Conservation (phyloP, 35 echinoderm and acorn worm species). For the Patiria miniata region DNA sequence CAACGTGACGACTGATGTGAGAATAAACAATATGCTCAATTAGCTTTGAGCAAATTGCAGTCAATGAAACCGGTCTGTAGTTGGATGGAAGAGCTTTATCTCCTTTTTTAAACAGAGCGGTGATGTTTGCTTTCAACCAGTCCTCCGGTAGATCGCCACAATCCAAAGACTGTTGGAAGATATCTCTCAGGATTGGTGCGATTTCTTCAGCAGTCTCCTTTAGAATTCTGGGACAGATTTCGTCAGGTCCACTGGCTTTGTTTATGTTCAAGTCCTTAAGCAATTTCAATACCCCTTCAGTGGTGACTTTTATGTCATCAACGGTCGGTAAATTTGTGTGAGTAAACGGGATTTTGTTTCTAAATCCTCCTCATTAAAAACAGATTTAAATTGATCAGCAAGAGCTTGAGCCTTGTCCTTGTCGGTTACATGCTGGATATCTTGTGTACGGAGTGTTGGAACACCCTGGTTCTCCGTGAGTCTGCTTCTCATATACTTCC, state of each 20-base stretch:
- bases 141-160: conserved; percentile 14
- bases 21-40: conserved; percentile 37
- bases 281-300: background rate
- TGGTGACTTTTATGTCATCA: background rate
- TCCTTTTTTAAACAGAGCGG: conserved; percentile 22
- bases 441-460: background rate
- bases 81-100: conserved; percentile 5
- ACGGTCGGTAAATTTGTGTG: background rate
- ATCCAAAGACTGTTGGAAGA: conserved; percentile 32
- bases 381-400: background rate
- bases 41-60: background rate
- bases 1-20: conserved; percentile 27
- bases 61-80: conserved; percentile 34
- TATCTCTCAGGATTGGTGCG: background rate
- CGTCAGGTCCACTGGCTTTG: conserved; percentile 46
- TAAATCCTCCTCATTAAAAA: conserved; percentile 32
- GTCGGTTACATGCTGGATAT: background rate
- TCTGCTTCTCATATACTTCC: conserved; percentile 34
- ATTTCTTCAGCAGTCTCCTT: conserved; percentile 32
- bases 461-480: conserved; percentile 21
- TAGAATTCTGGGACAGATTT: conserved; percentile 24
- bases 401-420: background rate
- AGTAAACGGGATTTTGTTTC: conserved; percentile 22
- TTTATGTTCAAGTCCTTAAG: conserved; percentile 9
- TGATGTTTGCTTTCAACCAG: conserved; percentile 11